Base-by-base conservation (phyloP, 2,113 vertebrate species). In the Acinonyx jubatus region DNA sequence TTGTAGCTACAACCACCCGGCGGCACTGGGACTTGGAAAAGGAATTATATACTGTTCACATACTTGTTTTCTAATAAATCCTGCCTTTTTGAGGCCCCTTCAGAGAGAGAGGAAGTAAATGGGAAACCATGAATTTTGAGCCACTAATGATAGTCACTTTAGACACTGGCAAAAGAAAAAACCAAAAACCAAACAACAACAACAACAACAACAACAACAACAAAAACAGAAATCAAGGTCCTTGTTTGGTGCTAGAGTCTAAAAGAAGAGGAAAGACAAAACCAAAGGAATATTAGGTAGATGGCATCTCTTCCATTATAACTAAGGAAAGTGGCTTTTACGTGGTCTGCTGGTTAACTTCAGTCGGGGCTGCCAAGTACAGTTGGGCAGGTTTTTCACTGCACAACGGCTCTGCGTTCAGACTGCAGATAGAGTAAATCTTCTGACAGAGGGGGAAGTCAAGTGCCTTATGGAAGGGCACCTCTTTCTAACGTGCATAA, bases 391-490 rank as follows among this genome's bases (percentile, higher is more conserved):
- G 36, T 0, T 73, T n/a, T 11, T 57, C 21, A n/a, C 61, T 63
- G 92, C 76, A 61, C 76, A 31, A 92, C 27, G 18, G 25, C 19
- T 89, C 82, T 7, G 1, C 6, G 3, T 14, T 41, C 50, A 48
- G n/a, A 14, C 6, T 0, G 1, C 61, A 71, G 41, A 19, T 14
- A 4, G 1, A 7, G 10, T 2, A 0, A 1, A 13, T 31, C 11
- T 68, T 21, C 82, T 31, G 45, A 38, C 2, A 38, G 27, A n/a
- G 73, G 27, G 63, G 27, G 63, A 41, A 33, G 61, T 18, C 36
- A 0, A 2, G 27, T 19, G 10, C 25, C 41, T 25, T 33, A 19
- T 0, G 50, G 61, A 61, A 79, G 31, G 55, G 38, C 7, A 2
- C 5, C 50, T 25, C 80, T 55, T 55, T 74, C 65, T 57, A 15